Percentiles rank a stretch among this genome's conserved stretches.
These are phyloP conservation scores for Anastatus disparis DNA, from an alignment of 1,140 invertebrate genomes.

Conservation along the genomic window DNA sequence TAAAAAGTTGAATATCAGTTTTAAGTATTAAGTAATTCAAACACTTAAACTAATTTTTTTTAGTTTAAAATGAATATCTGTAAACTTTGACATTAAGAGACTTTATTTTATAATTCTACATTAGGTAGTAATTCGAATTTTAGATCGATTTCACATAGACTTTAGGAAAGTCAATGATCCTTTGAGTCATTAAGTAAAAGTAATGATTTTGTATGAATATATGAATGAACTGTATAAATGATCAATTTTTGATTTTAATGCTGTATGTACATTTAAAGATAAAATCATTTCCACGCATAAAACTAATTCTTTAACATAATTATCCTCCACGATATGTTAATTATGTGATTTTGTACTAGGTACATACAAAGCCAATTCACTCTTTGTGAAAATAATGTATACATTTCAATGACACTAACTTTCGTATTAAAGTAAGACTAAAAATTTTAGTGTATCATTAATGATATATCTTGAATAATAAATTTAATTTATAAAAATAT, in stretches of 20 bases:
- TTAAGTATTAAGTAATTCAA: constrained; percentile 2
- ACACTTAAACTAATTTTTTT: constrained; percentile 21
- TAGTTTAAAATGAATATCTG: constrained; percentile 1
- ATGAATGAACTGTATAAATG: constrained; percentile 25
- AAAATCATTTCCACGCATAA: not conserved
- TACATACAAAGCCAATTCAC: constrained; percentile 10
- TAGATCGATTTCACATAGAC: not conserved
- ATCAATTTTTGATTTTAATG: too few species aligned
- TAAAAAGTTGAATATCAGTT: not conserved
- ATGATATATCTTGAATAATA: constrained; percentile 27
- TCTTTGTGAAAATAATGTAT: not conserved
- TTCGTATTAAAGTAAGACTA: constrained; percentile 13
- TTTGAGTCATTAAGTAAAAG: constrained; percentile 18
- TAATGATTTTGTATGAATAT: constrained; percentile 12
- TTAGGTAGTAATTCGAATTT: constrained; percentile 9
- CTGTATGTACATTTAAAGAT: constrained; percentile 15
- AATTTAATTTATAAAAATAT: not conserved
- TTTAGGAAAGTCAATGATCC: constrained; percentile 26
- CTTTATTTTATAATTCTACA: constrained; percentile 34
- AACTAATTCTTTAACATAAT: not conserved
- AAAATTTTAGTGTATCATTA: constrained; percentile 23
- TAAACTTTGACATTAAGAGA: constrained; percentile 18
- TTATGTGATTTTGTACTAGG: constrained; percentile 15
- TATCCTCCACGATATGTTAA: not conserved
- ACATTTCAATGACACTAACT: constrained; percentile 19